Evolutionary conservation across 2,797 vertebrate genomes (phyloP).

Genomic region (Channallabes apus): DNA sequence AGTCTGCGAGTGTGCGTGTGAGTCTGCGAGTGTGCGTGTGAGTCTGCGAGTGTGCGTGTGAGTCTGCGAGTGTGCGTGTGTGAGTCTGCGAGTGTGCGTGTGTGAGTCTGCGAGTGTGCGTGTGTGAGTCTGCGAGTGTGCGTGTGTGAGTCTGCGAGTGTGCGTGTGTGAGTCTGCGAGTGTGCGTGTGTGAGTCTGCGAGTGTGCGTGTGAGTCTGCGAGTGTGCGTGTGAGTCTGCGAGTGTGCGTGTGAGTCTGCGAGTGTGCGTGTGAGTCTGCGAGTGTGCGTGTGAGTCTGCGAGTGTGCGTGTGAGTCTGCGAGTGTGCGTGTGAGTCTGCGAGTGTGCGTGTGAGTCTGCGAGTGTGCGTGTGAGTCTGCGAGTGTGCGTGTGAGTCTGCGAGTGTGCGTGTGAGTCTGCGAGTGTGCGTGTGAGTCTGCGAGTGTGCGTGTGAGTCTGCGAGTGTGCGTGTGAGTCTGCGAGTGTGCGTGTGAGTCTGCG

Average conservation of each 20-base stretch:
- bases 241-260: neutral
- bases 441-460: neutral
- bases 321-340: neutral
- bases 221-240: too few relatives aligned
- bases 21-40: neutral
- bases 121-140: neutral
- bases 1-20: neutral
- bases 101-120: neutral
- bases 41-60: too few relatives aligned
- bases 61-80: neutral
- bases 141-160: neutral
- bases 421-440: too few relatives aligned
- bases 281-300: neutral
- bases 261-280: too few relatives aligned
- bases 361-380: neutral
- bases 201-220: neutral
- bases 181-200: neutral
- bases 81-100: neutral
- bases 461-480: too few relatives aligned
- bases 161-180: neutral
- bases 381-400: too few relatives aligned
- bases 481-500: neutral
- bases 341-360: too few relatives aligned
- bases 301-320: too few relatives aligned
- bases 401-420: neutral